Base-by-base conservation (phyloP, 2,888 invertebrate genomes). In the Azorinus chamasolen region DNA sequence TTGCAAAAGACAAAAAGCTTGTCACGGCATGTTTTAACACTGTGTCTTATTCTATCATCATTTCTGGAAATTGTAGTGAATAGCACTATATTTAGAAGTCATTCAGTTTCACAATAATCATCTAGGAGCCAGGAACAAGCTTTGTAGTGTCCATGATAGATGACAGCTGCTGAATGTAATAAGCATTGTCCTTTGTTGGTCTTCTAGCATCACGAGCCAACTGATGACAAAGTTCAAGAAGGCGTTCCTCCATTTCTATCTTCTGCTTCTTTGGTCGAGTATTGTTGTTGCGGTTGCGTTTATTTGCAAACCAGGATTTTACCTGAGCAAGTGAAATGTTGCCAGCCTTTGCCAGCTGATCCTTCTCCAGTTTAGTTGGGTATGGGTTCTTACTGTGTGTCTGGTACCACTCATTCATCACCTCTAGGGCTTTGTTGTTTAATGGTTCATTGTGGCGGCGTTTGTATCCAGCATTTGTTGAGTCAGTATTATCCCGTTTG, bases 291-390 rank as follows among this genome's bases (percentile, higher is more conserved):
- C 90, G 83, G 70, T 90, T 91, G 27, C 91, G 85, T 72, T 90
- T 90, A 81, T 91, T 91, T 6, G 91, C 90, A 66, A 91, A 91
- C 91, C 91, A 91, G 1, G 90, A 90, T 77, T 91, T 91, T 18
- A 91, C 91, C 80, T 91, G 90, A 45, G 84, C 75, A 10, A 87
- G 70, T 41, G 86, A 86, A 63, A 91, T 86, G 27, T 87, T 86
- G 16, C 91, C 91, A 14, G 85, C 78, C 50, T 58, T 68, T 1
- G 91, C 90, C 68, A 91, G 84, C 14, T 73, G 51, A 46, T 89
- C 88, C 45, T 88, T 88, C 20, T 91, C 87, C 14, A 79, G 85
- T 54, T 87, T 87, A 3, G 72, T 80, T n/a, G 91, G 90, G 65
- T 91, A 91, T 10, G 91, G 91, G 70, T 89, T 89, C 24, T 87